These are phyloP conservation scores for Xenentodon cancila DNA, from an alignment of 2,797 vertebrate species.

Conservation along the genomic window DNA sequence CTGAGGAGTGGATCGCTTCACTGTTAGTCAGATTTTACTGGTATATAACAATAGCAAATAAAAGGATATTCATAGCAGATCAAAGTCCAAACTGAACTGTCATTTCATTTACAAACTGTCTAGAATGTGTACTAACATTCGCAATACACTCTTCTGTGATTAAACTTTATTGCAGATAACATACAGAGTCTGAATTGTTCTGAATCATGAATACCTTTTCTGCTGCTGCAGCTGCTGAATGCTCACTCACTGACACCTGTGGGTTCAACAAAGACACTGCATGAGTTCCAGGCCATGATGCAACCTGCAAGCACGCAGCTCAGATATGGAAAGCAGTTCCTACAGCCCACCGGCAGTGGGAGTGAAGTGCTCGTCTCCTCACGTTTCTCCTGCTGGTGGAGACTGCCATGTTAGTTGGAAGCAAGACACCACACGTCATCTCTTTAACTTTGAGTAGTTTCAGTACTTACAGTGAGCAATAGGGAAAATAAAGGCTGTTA, in stretches of 20 bases:
- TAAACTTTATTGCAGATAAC: not conserved
- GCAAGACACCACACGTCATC: conserved; percentile 30
- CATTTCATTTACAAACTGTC: not conserved
- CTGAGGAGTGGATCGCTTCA: too few relatives aligned
- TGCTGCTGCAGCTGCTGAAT: conserved; percentile 51
- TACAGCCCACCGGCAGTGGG: conserved; percentile 80
- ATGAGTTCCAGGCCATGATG: conserved; percentile 47
- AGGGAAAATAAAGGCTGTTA: too few relatives aligned
- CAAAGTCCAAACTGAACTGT: not conserved
- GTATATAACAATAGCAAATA: too few relatives aligned
- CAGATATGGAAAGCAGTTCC: conserved; percentile 29
- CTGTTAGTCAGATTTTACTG: too few relatives aligned
- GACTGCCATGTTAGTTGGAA: conserved; percentile 38
- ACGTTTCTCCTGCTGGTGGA: conserved; percentile 68
- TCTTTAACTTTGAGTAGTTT: conserved; percentile 30
- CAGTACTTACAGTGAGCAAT: not conserved
- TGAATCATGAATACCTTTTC: conserved; percentile 60
- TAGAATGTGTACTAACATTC: not conserved
- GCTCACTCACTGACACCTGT: conserved; percentile 80
- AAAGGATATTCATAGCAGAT: too few relatives aligned
- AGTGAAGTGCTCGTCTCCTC: conserved; percentile 66
- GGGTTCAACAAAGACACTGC: conserved; percentile 71
- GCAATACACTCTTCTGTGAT: not conserved
- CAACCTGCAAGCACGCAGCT: conserved; percentile 27
- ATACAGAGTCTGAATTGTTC: not conserved